A percentile compares a stretch with the other conserved stretches of the same genome.
Evolutionary conservation across 2,888 invertebrate species (phyloP).

Genomic region (Drosophila ustulata): DNA sequence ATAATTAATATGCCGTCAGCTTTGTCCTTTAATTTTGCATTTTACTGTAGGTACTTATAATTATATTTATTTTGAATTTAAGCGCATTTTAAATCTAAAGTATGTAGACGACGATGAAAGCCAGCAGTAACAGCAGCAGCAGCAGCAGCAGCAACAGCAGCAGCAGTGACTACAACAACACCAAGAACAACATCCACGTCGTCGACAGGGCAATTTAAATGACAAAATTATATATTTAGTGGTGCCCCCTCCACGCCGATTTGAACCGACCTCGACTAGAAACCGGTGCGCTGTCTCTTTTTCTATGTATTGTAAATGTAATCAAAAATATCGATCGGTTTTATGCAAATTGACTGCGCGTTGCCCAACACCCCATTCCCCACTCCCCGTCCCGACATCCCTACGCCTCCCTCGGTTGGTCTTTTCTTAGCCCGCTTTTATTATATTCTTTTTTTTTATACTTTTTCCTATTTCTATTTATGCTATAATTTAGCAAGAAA

Average conservation of each 20-base stretch:
- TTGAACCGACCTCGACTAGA: slow-evolving; percentile 64
- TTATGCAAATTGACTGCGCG: slow-evolving; percentile 84
- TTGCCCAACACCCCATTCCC: slow-evolving; percentile 45
- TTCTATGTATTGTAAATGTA: slow-evolving; percentile 78
- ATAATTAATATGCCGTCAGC: slow-evolving; percentile 78
- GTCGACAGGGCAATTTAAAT: slow-evolving; percentile 72
- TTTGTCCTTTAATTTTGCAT: slow-evolving; percentile 61
- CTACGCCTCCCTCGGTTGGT: slow-evolving; percentile 9
- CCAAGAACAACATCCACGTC: slow-evolving; percentile 6
- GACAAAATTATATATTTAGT: slow-evolving; percentile 80
- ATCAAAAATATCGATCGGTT: slow-evolving; percentile 84
- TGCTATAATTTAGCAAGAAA: slow-evolving; percentile 81
- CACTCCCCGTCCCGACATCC: slow-evolving; percentile 10
- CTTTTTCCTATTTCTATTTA: slow-evolving; percentile 77
- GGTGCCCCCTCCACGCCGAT: slow-evolving; percentile 28
- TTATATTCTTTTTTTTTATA: slow-evolving; percentile 48
- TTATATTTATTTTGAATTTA: slow-evolving; percentile 82
- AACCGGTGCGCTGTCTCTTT: slow-evolving; percentile 66
- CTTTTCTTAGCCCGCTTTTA: slow-evolving; percentile 63
- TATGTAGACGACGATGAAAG: slow-evolving; percentile 49
- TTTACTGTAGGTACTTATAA: slow-evolving; percentile 75
- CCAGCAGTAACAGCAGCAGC: slow-evolving; percentile 18
- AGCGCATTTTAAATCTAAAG: slow-evolving; percentile 77
- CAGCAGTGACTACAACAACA: background rate
- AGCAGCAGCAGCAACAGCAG: slow-evolving; percentile 5